Base-by-base conservation (phyloP, 2,888 invertebrate genomes). In the Lomographa bimaculata region DNA sequence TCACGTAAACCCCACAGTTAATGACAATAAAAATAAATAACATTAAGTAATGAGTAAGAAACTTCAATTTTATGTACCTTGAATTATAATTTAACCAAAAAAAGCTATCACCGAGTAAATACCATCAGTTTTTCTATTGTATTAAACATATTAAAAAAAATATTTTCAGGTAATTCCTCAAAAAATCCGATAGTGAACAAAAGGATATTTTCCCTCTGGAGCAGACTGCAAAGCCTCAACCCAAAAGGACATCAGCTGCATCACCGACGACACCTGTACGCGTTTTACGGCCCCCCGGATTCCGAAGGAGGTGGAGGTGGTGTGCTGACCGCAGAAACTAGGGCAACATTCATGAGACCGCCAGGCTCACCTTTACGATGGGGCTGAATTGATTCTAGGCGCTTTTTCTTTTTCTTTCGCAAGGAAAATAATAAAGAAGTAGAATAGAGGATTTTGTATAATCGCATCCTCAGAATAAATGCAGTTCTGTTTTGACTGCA, bases 291-390 rank as follows among this genome's bases (percentile, higher is more conserved):
- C 19, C 65, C 78, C 23, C 82, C 81, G 1, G 76, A 84, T 9
- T 69, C 71, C 1, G 77, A 74, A 7, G 67, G 70, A 4, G 64
- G 69, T 10, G 64, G 66, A 2, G 64, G 69, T 9, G 71, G 71
- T 1, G 54, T 64, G 1, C 71, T 87, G 8, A 85, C 85, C 0
- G 86, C 87, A 0, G 84, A 87, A 49, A 84, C 87, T 33, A 78
- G 87, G 48, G 80, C 56, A 5, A 75, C 72, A 1, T 68, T 83
- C 42, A 67, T 81, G 63, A 68, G 89, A 71, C 87, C 89, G 39
- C 86, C 89, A 2, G 89, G 89, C 45, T 86, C 87, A 7, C 89
- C 89, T 1, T 60, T 89, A 18, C 71, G 89, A 49, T 90, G 87
- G 85, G 86, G 90, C 38, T 83, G 82, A 60, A 42, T 25, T 7